phyloP scores from a whole-genome alignment of 2,797 vertebrate genomes.

The Morus bassanus region DNA sequence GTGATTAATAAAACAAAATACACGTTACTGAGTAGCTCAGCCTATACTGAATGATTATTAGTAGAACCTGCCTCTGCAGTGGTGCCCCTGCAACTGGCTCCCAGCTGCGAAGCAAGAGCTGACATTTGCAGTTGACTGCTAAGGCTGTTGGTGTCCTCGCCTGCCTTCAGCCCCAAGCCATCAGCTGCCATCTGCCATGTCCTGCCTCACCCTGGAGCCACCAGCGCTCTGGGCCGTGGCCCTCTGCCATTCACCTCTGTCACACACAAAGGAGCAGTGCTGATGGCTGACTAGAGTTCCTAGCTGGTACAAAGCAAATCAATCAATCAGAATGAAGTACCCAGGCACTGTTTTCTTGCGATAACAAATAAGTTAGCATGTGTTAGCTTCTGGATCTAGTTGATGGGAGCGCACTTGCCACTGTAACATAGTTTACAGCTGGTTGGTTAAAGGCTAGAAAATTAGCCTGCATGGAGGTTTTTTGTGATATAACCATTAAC shows the following conservation, averaged over 20 bases:
- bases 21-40: not conserved
- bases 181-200: not conserved
- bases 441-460: not conserved
- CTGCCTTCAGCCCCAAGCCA: not conserved
- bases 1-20: not conserved
- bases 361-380: accelerated
- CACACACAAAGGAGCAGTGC: not conserved
- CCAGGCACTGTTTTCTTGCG: not conserved
- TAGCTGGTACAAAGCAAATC: not conserved
- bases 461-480: not conserved
- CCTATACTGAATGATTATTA: accelerated
- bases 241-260: not conserved
- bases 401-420: not conserved
- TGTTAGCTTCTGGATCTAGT: not conserved
- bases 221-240: accelerated
- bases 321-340: not conserved
- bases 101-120: not conserved
- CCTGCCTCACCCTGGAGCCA: not conserved
- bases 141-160: not conserved
- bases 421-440: not conserved
- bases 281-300: not conserved
- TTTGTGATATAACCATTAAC: not conserved
- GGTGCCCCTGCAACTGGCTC: not conserved
- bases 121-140: not conserved
- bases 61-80: not conserved